phyloP scores from a whole-genome alignment of 2,797 vertebrate species.

The Zalophus californianus region DNA sequence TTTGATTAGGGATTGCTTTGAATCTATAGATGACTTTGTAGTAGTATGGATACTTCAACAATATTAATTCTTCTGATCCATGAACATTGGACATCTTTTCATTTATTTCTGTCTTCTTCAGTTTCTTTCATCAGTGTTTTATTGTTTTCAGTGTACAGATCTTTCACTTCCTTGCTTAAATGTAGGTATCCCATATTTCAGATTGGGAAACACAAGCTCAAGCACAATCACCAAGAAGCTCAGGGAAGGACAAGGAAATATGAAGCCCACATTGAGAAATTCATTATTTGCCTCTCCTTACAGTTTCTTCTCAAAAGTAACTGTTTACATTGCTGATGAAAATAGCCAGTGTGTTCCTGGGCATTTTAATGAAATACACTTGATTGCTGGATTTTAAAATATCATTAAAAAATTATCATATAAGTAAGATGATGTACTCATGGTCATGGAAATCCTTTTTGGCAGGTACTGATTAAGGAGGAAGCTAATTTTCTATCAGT shows the following conservation, averaged over 20 bases:
- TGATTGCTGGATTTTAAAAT: slow-evolving; percentile 13
- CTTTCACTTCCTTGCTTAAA: not conserved
- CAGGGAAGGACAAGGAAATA: not conserved
- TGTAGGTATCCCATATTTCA: not conserved
- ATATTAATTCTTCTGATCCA: not conserved
- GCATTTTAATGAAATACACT: not conserved
- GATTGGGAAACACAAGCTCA: not conserved
- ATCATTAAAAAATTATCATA: not conserved
- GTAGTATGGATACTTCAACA: not conserved
- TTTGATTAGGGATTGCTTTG: not conserved
- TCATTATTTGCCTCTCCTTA: not conserved
- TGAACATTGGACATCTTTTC: not conserved
- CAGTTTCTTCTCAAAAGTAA: not conserved
- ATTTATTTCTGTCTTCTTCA: not conserved
- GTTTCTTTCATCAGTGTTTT: not conserved
- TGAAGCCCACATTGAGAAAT: not conserved
- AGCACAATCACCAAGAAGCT: not conserved
- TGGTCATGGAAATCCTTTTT: not conserved
- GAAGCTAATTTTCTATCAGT: not conserved
- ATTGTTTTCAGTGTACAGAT: not conserved
- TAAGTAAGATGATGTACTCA: not conserved
- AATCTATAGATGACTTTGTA: not conserved
- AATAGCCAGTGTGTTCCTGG: not conserved
- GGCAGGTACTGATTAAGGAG: not conserved
- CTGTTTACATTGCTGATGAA: not conserved